Base-by-base conservation (phyloP, 2,888 invertebrate species). In the Corbicula japonica region DNA sequence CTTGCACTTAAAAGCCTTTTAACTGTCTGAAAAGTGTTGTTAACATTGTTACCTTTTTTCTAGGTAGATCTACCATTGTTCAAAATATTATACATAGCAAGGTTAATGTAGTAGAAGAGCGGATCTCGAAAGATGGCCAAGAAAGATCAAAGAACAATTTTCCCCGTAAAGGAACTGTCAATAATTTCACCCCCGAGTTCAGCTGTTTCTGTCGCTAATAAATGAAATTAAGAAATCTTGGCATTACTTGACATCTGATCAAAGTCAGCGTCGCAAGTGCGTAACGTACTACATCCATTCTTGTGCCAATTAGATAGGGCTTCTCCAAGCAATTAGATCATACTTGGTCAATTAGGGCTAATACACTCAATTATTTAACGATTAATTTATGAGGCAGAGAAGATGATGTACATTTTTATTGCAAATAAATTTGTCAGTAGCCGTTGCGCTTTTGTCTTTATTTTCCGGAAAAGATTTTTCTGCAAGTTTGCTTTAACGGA, bases 201-300 rank as follows among this genome's bases (percentile, higher is more conserved):
- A 80, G 80, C 80, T 69, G 75, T 69, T 76, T 68, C 75, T 58
- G 62, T 72, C 62, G 48, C 72, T 80, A 72, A 80, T 80, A 76
- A 80, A 80, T 80, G 80, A 63, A 80, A 76, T 80, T 76, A 76
- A 80, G 76, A 76, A 75, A 75, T 76, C 80, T 72, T 61, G 63
- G 61, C 46, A 54, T 10, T 52, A 30, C 71, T 69, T 80, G 76
- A 76, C 80, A 80, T 80, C 80, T 80, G 80, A 80, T 80, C 80
- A 76, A 76, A 71, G 76, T 50, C 18, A 28, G 15, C 52, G 35
- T 52, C 50, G 61, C 34, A 38, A 52, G 15, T 26, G 66, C 76
- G 71, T 52, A 80, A 76, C 80, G 65, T 32, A 41, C 32, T 41
- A 34, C 66, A 54, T 28, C 30, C 60, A 41, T 66, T 71, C 66